Conservation (phyloP, 2,888 invertebrate species). For the Aplocera efformata region DNA sequence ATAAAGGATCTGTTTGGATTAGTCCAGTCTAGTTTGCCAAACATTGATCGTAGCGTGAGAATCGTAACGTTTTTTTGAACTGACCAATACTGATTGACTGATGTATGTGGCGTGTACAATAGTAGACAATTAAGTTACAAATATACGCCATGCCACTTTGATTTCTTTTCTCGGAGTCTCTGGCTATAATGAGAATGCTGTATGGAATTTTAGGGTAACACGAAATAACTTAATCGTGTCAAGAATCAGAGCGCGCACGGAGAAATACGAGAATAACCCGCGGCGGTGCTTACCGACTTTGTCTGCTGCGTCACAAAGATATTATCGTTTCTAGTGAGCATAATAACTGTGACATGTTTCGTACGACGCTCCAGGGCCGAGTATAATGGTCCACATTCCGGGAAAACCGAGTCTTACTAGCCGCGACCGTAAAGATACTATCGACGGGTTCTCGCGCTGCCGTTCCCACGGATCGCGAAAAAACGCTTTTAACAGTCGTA, state of each 20-base stretch:
- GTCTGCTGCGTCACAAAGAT: conserved; percentile 71
- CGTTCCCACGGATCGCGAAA: conserved; percentile 75
- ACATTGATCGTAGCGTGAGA: conserved; percentile 63
- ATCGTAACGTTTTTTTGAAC: conserved; percentile 47
- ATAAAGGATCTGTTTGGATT: conserved; percentile 64
- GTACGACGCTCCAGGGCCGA: conserved; percentile 65
- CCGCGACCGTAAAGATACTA: conserved; percentile 68
- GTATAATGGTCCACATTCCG: conserved; percentile 71
- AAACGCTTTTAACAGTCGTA: conserved; percentile 26
- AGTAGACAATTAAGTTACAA: no score
- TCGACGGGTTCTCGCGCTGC: conserved; percentile 46
- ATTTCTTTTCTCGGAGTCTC: conserved; percentile 4
- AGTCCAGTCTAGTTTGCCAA: conserved; percentile 58
- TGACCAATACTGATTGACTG: conserved; percentile 13
- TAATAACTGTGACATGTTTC: conserved; percentile 78
- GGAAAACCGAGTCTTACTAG: conserved; percentile 67
- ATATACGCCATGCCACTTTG: neutral
- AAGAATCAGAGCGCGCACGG: conserved; percentile 53
- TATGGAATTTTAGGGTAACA: conserved; percentile 20
- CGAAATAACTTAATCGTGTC: conserved; percentile 54
- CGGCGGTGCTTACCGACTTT: conserved; percentile 49
- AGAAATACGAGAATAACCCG: conserved; percentile 54
- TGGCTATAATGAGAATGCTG: conserved; percentile 15
- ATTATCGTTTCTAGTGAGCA: conserved; percentile 73
- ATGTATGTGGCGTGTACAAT: no score